Evolutionary conservation across 2,888 invertebrate species (phyloP).

Genomic region (Eremobia ochroleuca): DNA sequence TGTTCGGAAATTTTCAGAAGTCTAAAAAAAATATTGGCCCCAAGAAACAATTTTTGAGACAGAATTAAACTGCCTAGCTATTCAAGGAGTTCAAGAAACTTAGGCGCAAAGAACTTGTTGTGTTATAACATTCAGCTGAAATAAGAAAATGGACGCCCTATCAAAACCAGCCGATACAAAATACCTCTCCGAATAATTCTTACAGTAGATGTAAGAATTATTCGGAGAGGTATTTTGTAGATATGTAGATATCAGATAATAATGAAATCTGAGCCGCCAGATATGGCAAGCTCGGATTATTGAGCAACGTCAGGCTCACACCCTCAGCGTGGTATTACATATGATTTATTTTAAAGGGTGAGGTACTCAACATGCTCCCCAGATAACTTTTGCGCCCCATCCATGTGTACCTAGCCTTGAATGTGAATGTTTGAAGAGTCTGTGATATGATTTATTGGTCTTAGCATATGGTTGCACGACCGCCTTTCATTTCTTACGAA

Average conservation of each 20-base stretch:
- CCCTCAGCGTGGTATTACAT: slow-evolving; percentile 76
- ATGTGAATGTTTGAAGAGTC: slow-evolving; percentile 64
- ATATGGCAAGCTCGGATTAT: slow-evolving; percentile 67
- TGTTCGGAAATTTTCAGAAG: too few relatives aligned
- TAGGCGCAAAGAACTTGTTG: not conserved
- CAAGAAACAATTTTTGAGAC: not conserved
- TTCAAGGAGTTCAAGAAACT: not conserved
- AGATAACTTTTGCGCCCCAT: slow-evolving; percentile 75
- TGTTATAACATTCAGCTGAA: slow-evolving; percentile 1
- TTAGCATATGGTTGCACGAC: slow-evolving; percentile 40
- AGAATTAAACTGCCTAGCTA: not conserved
- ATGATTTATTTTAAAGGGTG: slow-evolving; percentile 77
- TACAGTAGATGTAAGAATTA: too few relatives aligned
- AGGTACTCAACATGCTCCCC: slow-evolving; percentile 75
- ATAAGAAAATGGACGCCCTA: slow-evolving; percentile 20
- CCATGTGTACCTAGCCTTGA: slow-evolving; percentile 65
- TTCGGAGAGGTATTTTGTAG: too few relatives aligned
- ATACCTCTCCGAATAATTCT: slow-evolving; percentile 62
- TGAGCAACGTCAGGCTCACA: slow-evolving; percentile 72
- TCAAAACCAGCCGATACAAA: slow-evolving; percentile 60
- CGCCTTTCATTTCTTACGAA: slow-evolving; percentile 41
- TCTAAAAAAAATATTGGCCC: not conserved
- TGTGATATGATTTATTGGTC: slow-evolving; percentile 65
- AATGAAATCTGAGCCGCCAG: slow-evolving; percentile 77
- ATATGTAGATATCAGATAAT: slow-evolving; percentile 72